Evolutionary conservation across 2,888 invertebrate genomes (phyloP).

Genomic region (Patella depressa): DNA sequence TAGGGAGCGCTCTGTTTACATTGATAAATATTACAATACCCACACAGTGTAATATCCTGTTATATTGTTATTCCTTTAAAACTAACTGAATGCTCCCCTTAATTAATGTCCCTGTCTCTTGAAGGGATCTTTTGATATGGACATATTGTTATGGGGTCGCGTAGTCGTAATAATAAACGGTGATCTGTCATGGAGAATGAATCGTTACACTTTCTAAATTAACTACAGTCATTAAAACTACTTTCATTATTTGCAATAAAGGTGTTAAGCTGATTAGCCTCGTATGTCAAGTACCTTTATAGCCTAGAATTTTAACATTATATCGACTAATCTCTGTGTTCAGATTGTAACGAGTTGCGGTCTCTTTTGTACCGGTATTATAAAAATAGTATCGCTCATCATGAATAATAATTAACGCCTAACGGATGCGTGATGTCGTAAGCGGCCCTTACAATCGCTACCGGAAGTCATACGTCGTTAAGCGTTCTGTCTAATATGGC

Average conservation of each 20-base stretch:
- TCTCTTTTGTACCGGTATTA: not conserved
- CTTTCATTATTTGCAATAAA: conserved; percentile 3
- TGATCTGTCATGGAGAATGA: not conserved
- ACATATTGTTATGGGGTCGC: conserved; percentile 5
- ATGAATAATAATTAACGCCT: conserved; percentile 1
- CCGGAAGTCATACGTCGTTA: not conserved
- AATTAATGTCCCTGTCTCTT: not conserved
- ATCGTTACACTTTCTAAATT: not conserved
- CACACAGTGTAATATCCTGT: conserved; percentile 5
- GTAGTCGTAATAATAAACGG: not conserved
- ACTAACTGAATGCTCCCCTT: not conserved
- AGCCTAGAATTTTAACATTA: not conserved
- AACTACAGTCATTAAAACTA: too few relatives aligned
- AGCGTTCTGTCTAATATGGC: not conserved
- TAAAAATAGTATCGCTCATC: not conserved
- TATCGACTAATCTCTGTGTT: too few relatives aligned
- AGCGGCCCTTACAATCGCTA: not conserved
- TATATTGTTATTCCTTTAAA: conserved; percentile 2
- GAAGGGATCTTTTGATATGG: not conserved
- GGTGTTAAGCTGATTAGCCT: not conserved
- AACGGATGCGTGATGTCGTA: not conserved
- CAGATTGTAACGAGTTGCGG: not conserved
- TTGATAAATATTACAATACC: not conserved
- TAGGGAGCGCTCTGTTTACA: not conserved
- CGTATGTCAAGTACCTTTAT: not conserved